These are phyloP conservation scores for Tipula helvola DNA, from an alignment of 2,888 invertebrate species.

Conservation along the genomic window DNA sequence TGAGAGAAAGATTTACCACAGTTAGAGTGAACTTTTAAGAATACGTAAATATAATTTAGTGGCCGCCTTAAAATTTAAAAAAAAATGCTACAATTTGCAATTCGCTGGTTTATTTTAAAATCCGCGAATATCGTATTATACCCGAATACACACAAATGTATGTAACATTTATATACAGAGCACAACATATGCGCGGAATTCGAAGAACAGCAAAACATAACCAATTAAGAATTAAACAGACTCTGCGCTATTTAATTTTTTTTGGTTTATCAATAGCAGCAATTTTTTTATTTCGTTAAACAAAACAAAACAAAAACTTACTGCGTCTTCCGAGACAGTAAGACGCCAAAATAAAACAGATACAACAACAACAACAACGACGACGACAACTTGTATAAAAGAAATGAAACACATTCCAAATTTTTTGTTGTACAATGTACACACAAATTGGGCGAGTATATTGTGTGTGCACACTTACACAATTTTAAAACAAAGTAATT, in stretches of 20 bases:
- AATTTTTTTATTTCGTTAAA: not conserved
- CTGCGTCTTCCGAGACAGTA: not conserved
- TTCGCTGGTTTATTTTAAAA: not conserved
- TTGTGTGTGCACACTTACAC: not conserved
- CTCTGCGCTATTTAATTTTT: not conserved
- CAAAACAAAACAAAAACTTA: not conserved
- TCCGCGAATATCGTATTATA: not conserved
- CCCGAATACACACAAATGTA: not conserved
- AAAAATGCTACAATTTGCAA: too few species aligned
- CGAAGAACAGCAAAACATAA: not conserved
- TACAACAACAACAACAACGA: not conserved
- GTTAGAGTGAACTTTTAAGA: too few species aligned
- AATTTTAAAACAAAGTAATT: not conserved
- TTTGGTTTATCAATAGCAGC: not conserved
- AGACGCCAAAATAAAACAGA: not conserved
- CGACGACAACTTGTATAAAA: not conserved
- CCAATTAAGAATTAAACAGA: not conserved
- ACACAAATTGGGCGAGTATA: not conserved
- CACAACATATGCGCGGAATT: not conserved
- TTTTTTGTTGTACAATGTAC: not conserved
- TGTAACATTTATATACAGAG: not conserved
- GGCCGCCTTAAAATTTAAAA: too few species aligned
- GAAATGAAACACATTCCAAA: not conserved
- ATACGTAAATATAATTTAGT: too few species aligned
- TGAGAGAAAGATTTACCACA: too few species aligned